These are phyloP conservation scores for Drosophila lini DNA, from an alignment of 1,140 invertebrate genomes.

Conservation along the genomic window DNA sequence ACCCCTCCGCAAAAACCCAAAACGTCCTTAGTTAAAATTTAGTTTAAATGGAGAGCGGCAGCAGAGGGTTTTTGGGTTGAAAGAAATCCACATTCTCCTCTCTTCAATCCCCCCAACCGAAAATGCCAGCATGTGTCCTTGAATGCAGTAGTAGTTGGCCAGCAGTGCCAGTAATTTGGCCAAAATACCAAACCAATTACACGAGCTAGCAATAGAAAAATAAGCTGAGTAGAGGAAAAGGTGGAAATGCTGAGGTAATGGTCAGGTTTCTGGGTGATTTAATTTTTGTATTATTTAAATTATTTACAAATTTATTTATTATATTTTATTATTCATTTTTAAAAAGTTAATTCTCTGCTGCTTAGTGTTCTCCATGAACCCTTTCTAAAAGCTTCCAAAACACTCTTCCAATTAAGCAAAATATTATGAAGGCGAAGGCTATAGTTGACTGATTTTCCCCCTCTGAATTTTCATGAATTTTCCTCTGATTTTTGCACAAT, in stretches of 20 bases:
- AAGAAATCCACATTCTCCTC: conserved; percentile 3
- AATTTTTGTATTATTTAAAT: not conserved
- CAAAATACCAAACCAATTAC: conserved; percentile 34
- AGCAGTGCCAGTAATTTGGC: conserved; percentile 15
- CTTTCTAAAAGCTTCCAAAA: not conserved
- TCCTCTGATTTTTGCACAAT: not conserved
- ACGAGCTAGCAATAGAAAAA: conserved; percentile 3
- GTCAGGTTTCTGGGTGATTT: not conserved
- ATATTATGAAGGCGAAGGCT: conserved; percentile 13
- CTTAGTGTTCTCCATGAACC: conserved; percentile 3
- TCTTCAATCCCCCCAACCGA: too few relatives aligned
- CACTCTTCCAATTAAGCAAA: conserved; percentile 13
- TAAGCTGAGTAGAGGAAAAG: not conserved
- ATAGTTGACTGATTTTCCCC: conserved; percentile 5
- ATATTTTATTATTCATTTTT: not conserved
- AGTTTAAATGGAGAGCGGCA: conserved; percentile 10
- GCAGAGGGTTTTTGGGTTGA: conserved; percentile 12
- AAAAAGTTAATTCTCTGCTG: not conserved
- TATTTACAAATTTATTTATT: not conserved
- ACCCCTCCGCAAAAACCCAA: conserved; percentile 12
- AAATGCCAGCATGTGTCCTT: not conserved
- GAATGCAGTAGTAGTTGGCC: conserved; percentile 7
- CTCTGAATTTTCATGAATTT: not conserved
- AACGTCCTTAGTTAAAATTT: conserved; percentile 21
- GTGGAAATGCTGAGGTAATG: not conserved